Base-by-base conservation (phyloP, 92 coral and sea anemone genomes). In the Umimayanthus kanabou region DNA sequence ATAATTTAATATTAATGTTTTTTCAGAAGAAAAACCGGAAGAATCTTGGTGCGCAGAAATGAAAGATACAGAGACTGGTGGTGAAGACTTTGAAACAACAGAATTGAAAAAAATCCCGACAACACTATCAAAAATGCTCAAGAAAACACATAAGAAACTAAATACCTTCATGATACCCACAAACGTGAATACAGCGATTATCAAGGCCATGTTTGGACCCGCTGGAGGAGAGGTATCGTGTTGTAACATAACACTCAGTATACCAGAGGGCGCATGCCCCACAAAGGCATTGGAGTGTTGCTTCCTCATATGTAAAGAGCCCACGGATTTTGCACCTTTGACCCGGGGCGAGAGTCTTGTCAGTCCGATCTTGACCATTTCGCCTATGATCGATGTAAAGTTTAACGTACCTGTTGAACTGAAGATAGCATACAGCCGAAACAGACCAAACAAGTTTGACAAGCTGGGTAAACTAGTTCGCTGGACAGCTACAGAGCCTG, bases 161-260 rank as follows among this genome's bases (percentile, higher is more conserved):
- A 83, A 83, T 76, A 9, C 87, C 14, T 83, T 83, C 20, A 16
- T 72, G 15, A 28, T 83, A 25, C 87, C 87, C 13, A 43, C 42
- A 9, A 30, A 16, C 18, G 77, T 20, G 23, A 70, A 83, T 26
- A 83, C 87, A 16, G 87, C 87, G 14, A 83, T 83, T 69, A 26
- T 83, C 6, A 83, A 83, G 64, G 87, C 87, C 10, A 83, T 83
- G 87, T 83, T 83, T 26, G 87, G 87, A 3, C 87, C 87, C 0
- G 78, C 87, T 16, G 87, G 87, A 3, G 87, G 87, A 20, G 77
- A 47, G 22, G 42, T 83, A 1, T 43, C 77, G 33, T 83, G 87
- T 3, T 72, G 87, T 45, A 45, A 43, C 57, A 73, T 83, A 16
- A 65, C 78, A 5, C 61, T 83, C 4, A 71, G 42, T 15, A 70